Conservation (phyloP, 2,797 vertebrate species). For the Presbytis comata region DNA sequence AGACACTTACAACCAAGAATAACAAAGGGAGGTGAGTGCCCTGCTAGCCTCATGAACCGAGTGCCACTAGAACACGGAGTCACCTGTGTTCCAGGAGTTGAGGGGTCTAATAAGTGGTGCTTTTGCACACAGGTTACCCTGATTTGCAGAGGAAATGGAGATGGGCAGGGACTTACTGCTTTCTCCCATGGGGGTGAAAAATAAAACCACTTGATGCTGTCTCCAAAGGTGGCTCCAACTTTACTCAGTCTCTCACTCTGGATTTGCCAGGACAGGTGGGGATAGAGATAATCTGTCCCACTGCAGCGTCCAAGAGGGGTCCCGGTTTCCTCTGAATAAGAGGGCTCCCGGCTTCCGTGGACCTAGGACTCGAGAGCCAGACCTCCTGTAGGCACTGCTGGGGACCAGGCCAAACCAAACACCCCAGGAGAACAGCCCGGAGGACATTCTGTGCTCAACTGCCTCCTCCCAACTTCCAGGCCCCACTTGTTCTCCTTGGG, state of each 20-base stretch:
- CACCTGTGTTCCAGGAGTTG: neutral
- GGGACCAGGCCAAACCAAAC: neutral
- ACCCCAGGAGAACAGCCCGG: neutral
- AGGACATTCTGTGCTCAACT: neutral
- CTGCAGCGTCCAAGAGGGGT: rapidly evolving
- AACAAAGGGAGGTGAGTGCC: neutral
- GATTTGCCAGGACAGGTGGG: neutral
- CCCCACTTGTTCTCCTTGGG: neutral
- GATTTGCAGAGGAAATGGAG: neutral
- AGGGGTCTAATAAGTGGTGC: neutral
- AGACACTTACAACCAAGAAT: neutral
- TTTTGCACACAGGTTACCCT: neutral
- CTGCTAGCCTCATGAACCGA: neutral
- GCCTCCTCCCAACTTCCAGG: neutral
- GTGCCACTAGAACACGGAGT: neutral
- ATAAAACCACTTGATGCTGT: neutral
- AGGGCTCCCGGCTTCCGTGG: too few species aligned
- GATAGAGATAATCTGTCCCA: neutral
- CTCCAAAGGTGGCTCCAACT: neutral
- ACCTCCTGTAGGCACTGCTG: neutral
- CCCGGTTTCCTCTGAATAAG: neutral
- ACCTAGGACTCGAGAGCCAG: neutral
- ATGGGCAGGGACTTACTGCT: neutral
- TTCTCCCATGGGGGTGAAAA: neutral
- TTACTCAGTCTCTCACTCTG: neutral